Base-by-base conservation (phyloP, 2,113 vertebrate genomes). In the Dipodomys spectabilis region DNA sequence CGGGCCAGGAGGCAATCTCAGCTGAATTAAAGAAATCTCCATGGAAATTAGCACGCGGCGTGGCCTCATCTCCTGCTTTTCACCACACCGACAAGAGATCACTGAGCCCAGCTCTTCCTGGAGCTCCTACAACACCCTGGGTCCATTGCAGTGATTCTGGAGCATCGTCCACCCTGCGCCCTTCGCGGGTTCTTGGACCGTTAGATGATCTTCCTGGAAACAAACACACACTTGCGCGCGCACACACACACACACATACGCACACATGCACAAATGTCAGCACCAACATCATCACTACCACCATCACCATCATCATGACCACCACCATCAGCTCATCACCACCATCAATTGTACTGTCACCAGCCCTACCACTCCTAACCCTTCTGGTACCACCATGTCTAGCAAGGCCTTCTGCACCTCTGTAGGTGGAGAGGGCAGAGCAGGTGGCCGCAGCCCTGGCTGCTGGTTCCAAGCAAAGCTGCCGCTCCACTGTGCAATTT, bases 1-100 rank as follows among this genome's bases (percentile, higher is more conserved):
- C 15, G 0, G 64, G 91, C 75, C 45, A 20, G 98, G 98, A 98
- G 98, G 98, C 99, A 98, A 99, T 99, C 99, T 99, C 99, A 97
- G 97, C 99, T 98, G 99, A 99, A 99, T 99, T 99, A 99, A 98
- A 99, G 99, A 99, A 99, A 99, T 99, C 99, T 99, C 99, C 99
- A 99, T 99, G 99, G 99, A 99, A 99, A 99, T 99, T 99, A 99
- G 99, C 99, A 99, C 99, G 99, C 99, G 99, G 99, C 99, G 99
- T 99, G 99, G 99, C 99, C 99, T 99, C 99, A 99, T 99, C 99
- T 99, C 98, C 98, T 97, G 98, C 99, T 99, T 98, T 99, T 99
- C 98, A 99, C 98, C 98, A 98, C 98, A 98, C 98, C 97, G 98
- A 99, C 99, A 99, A 99, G 99, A 39, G 99, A 99, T 99, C 99